Percentiles rank a stretch among this genome's conserved stretches.
phyloP scores from a whole-genome alignment of 37 sponge, comb jelly and placozoan genomes.

The Halisarca cf. caerulea region DNA sequence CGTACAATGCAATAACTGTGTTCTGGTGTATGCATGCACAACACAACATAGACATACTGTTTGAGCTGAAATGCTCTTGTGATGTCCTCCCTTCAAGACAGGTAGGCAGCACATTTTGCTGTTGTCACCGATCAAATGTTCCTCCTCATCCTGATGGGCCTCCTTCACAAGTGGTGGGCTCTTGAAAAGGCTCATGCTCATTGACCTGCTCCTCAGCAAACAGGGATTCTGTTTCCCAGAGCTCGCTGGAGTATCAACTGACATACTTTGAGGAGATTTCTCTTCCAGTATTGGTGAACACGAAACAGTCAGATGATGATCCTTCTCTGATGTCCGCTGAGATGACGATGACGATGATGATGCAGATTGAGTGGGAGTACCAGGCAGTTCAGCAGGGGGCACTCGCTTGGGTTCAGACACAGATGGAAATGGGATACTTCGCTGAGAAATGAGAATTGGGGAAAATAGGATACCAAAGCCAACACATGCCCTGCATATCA shows the following conservation, averaged over 20 bases:
- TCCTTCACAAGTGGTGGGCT: background rate
- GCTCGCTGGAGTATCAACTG: constrained; percentile 4
- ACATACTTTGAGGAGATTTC: background rate
- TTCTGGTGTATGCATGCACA: too few relatives aligned
- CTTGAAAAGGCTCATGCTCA: background rate
- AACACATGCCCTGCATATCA: too few relatives aligned
- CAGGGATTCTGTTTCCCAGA: background rate
- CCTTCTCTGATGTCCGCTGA: too few relatives aligned
- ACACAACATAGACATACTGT: constrained; percentile 74
- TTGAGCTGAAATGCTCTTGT: constrained; percentile 72
- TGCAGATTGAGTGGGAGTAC: too few relatives aligned
- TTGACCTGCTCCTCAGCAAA: background rate
- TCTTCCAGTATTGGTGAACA: background rate
- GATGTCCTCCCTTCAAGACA: constrained; percentile 44
- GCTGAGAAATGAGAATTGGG: background rate
- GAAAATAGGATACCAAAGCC: background rate
- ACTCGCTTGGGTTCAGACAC: background rate
- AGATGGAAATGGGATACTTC: background rate
- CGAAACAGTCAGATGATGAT: background rate
- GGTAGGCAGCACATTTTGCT: constrained; percentile 56
- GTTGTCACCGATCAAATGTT: constrained; percentile 28
- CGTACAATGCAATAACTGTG: too few relatives aligned
- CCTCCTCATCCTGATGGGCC: background rate
- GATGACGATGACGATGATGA: too few relatives aligned
- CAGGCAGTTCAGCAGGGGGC: background rate